phyloP scores from a whole-genome alignment of 2,888 invertebrate species.

The Odontocolon sp. region DNA sequence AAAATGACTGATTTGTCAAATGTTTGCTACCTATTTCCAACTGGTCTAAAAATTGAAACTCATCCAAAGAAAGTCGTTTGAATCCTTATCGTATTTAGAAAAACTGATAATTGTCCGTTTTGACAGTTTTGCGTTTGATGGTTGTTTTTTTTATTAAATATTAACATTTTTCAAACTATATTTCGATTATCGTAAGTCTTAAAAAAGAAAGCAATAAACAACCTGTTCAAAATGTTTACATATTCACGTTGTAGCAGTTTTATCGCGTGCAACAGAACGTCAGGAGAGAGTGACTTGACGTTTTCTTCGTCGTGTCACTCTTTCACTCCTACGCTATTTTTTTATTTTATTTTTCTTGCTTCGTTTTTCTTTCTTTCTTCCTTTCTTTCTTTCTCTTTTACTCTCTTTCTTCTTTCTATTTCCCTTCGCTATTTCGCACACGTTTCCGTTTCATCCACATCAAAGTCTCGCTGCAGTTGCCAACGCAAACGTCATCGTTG shows the following conservation, averaged over 20 bases:
- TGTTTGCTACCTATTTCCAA: too few relatives aligned
- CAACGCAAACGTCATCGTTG: background rate
- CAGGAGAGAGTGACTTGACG: constrained; percentile 55
- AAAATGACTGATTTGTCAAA: too few relatives aligned
- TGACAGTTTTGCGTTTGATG: too few relatives aligned
- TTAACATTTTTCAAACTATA: background rate
- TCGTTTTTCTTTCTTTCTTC: background rate
- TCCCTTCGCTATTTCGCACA: background rate
- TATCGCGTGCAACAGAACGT: constrained; percentile 42
- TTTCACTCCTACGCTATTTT: constrained; percentile 37
- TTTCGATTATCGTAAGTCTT: too few relatives aligned
- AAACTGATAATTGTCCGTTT: too few relatives aligned
- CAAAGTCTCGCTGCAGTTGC: constrained; percentile 8
- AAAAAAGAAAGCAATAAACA: too few relatives aligned
- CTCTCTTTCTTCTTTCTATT: too few relatives aligned
- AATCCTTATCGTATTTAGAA: too few relatives aligned
- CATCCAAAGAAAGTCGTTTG: too few relatives aligned
- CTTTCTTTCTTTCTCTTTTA: background rate
- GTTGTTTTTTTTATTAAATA: background rate
- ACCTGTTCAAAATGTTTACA: constrained; percentile 41
- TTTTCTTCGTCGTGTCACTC: constrained; percentile 46
- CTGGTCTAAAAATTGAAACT: too few relatives aligned
- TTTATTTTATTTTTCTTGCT: background rate
- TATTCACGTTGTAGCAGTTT: constrained; percentile 23
- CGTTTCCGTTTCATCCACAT: constrained; percentile 4